phyloP scores from a whole-genome alignment of 2,888 invertebrate species.

The Dorcus parallelipipedus region DNA sequence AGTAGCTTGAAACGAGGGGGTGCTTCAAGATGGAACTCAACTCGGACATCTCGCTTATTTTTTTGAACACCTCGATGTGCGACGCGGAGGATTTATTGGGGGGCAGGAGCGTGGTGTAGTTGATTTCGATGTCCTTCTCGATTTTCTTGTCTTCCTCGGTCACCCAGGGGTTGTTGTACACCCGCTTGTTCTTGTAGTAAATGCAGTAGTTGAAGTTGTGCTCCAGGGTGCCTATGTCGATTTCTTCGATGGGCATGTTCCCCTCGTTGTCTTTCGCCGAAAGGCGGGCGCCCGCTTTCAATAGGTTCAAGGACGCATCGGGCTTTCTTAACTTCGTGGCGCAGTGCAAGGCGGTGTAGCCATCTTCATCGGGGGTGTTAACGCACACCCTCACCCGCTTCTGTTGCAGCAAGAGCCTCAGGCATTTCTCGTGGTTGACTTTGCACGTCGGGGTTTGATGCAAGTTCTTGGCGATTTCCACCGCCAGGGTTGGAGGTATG shows the following conservation, averaged over 20 bases:
- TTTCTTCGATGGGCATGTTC: conserved; percentile 69
- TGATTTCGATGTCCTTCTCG: conserved; percentile 15
- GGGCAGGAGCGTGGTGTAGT: conserved; percentile 30
- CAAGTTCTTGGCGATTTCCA: not conserved
- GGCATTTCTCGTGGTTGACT: not conserved
- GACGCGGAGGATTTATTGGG: conserved; percentile 63
- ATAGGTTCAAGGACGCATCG: conserved; percentile 45
- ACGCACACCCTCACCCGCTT: not conserved
- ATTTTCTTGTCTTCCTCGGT: conserved; percentile 54
- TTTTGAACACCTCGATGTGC: conserved; percentile 64
- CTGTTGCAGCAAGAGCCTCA: not conserved
- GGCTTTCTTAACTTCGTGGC: not conserved
- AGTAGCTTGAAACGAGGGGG: conserved; percentile 75
- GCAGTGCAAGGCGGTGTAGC: not conserved
- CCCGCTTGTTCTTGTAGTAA: not conserved
- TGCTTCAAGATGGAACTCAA: conserved; percentile 70
- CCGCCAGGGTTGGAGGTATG: not conserved
- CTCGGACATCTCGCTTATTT: conserved; percentile 66
- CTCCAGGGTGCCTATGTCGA: conserved; percentile 64
- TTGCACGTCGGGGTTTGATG: not conserved
- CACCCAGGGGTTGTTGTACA: not conserved
- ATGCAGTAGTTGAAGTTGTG: conserved; percentile 72
- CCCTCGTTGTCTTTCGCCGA: conserved; percentile 63
- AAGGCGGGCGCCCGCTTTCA: conserved; percentile 72
- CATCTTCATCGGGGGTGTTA: not conserved